Base-by-base conservation (phyloP, 2,888 invertebrate genomes). In the Stenichneumon culpator region DNA sequence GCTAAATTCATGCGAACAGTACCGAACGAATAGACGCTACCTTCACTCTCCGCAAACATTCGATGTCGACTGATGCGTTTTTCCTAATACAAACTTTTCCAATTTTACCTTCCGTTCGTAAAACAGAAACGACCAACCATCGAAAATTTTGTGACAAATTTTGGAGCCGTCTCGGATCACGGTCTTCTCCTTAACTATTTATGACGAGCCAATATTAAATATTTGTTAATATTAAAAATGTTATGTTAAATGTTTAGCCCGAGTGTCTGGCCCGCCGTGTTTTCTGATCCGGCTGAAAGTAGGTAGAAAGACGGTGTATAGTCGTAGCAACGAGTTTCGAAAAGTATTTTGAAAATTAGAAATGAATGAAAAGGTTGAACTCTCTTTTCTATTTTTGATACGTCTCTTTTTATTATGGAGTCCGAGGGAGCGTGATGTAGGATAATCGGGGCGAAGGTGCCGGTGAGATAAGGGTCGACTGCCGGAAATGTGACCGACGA, bases 401-500 rank as follows among this genome's bases (percentile, higher is more conserved):
- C 19, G 6, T 25, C 22, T 22, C 9, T 19, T 60, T 44, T 57
- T 44, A 36, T 25, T 14, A 60, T 39, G 57, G 25, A 14, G 72
- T 57, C 57, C 50, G 14, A 36, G 72, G 22, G 36, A 57, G 9
- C 25, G 4, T 54, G 57, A 39, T 57, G 36, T 44, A 32, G 57
- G 57, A 73, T 5, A 44, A 44, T 44, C n/a, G 28, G 47, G 63
- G 44, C n/a, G 69, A 75, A 47, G 57, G 25, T 39, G 39, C 28
- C 57, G 7, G 69, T 39, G 28, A 54, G 57, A 69, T 22, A 32
- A 36, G 25, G 54, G 44, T 50, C 39, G 14, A 9, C 5, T 22
- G 22, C 11, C 50, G 57, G 60, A 67, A 78, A 52, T 28, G 50
- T 83, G 32, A 83, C 57, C 57, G 52, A 68, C 65, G 57, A 57